Evolutionary conservation across 2,888 invertebrate species (phyloP), one percentile per base, ranked within the genome.

Genomic region (Eucera pruinosa): DNA sequence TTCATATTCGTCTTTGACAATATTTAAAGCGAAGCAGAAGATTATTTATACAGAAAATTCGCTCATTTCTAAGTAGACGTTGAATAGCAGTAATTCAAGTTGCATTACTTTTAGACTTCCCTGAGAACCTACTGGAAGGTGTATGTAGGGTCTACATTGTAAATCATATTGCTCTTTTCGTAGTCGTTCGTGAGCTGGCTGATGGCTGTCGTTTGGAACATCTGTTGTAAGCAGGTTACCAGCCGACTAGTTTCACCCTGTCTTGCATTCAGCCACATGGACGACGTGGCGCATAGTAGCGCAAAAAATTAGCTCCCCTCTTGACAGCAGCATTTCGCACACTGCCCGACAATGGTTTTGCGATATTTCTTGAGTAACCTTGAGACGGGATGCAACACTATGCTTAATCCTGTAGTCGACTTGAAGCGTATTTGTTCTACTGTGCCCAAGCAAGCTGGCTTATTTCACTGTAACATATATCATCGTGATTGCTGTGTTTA

Each of bases 141-240:
- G n/a, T n/a, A n/a, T n/a, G n/a, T n/a, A n/a, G n/a, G n/a, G n/a
- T n/a, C n/a, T n/a, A n/a, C n/a, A n/a, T n/a, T n/a, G n/a, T n/a
- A n/a, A n/a, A n/a, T n/a, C n/a, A n/a, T n/a, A 7, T 7, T 33
- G 65, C 11, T 45, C 30, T 30, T 43, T 65, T 65, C 30, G 41
- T 20, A 23, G n/a, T 27, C 20, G 9, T 27, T 54, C 33, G 47
- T 18, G 57, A 48, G 55, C 13, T 47, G 13, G 55, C 25, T 66
- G 47, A 66, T 66, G 23, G 43, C 66, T 25, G 57, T 48, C 57
- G 47, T 66, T 66, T 48, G 47, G 27, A 48, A 36, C 57, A 66
- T 57, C 66, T 66, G 66, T 66, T 57, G 47, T 48, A 57, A 57
- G 47, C 57, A 20, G 47, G 57, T 57, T 66, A 57, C 47, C 7